Conservation (phyloP, 2,888 invertebrate species). For the Chymomyza amoena region DNA sequence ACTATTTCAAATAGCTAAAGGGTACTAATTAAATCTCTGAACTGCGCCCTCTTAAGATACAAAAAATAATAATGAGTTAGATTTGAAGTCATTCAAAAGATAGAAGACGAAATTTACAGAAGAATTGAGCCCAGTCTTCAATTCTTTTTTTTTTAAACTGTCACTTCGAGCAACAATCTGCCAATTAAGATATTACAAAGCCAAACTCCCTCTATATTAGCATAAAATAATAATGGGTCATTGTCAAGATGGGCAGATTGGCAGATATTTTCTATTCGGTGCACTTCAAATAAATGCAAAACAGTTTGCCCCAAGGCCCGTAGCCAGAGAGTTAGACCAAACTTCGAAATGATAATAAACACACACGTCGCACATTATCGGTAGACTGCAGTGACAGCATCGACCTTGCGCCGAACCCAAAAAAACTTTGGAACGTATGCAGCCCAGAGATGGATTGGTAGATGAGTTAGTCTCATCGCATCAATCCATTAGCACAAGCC, state of each 20-base stretch:
- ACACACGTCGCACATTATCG: constrained; percentile 70
- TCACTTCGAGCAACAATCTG: background rate
- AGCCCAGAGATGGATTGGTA: background rate
- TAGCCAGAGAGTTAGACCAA: background rate
- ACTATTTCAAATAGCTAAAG: too few relatives aligned
- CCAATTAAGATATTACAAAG: constrained; percentile 6
- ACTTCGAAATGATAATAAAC: constrained; percentile 53
- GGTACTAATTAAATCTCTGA: too few relatives aligned
- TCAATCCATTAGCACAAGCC: constrained; percentile 64
- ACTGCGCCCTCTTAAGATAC: too few relatives aligned
- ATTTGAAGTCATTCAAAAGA: too few relatives aligned
- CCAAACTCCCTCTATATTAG: background rate
- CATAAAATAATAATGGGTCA: background rate
- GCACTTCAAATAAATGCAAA: constrained; percentile 27
- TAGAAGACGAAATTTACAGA: too few relatives aligned
- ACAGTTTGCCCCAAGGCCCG: background rate
- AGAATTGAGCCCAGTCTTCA: too few relatives aligned
- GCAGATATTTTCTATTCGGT: background rate
- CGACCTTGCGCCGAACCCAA: background rate
- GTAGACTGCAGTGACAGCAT: constrained; percentile 54
- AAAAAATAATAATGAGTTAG: too few relatives aligned
- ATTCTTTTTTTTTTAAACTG: too few relatives aligned
- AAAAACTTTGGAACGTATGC: background rate
- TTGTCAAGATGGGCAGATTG: background rate
- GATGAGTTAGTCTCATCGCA: background rate